phyloP scores from a whole-genome alignment of 2,113 vertebrate species.

The Psilopogon haemacephalus region DNA sequence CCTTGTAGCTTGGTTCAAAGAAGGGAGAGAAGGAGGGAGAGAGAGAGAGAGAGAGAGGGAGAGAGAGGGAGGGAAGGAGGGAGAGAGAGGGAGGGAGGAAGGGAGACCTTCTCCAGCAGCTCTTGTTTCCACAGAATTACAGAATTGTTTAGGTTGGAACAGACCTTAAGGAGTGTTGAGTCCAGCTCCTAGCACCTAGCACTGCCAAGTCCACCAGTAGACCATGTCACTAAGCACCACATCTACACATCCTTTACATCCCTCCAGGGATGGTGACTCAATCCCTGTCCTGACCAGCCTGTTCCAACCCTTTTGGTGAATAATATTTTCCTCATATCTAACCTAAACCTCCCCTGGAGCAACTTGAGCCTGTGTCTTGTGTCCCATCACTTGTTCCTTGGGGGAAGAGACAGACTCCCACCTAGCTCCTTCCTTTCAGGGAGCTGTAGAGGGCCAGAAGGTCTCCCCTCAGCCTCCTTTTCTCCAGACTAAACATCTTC shows the following conservation, averaged over 20 bases:
- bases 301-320: background rate
- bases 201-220: background rate
- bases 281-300: background rate
- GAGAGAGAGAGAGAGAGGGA: background rate
- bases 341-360: background rate
- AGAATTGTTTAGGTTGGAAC: background rate
- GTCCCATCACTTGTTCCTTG: background rate
- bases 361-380: background rate
- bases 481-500: background rate
- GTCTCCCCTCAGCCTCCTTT: background rate
- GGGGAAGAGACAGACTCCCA: background rate
- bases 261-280: background rate
- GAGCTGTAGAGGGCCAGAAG: background rate
- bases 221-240: background rate
- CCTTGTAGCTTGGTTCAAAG: conserved; percentile 27
- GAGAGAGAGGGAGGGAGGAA: background rate
- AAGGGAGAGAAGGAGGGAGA: conserved; percentile 17
- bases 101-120: background rate
- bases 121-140: background rate
- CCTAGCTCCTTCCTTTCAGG: background rate
- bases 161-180: background rate
- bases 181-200: background rate
- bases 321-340: background rate
- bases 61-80: background rate
- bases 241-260: background rate